phyloP scores from a whole-genome alignment of 2,797 vertebrate genomes.

The Siniperca obscura region DNA sequence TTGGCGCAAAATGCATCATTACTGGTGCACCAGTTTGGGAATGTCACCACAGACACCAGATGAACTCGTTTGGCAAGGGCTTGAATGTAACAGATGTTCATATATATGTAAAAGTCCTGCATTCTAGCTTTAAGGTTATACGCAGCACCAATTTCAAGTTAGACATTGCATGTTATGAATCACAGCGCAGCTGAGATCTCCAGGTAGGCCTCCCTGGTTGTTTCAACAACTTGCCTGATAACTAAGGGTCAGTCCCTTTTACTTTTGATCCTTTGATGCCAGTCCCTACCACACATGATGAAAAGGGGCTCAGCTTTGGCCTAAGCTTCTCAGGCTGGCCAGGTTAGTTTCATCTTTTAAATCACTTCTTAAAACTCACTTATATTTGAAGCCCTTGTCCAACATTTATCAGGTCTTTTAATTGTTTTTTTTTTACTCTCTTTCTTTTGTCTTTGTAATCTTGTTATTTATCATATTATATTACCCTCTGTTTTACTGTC shows the following conservation, averaged over 20 bases:
- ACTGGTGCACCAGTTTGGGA: no score
- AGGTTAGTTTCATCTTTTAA: neutral
- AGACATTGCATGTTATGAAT: neutral
- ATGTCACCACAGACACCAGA: no score
- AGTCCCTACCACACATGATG: neutral
- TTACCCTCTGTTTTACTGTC: neutral
- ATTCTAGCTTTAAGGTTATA: neutral
- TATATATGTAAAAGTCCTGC: no score
- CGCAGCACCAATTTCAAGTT: neutral
- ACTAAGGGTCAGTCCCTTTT: neutral
- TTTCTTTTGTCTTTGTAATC: neutral
- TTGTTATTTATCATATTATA: slow-evolving; percentile 3
- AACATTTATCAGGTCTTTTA: neutral
- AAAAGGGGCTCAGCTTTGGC: neutral
- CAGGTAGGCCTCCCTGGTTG: neutral
- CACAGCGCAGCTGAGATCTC: neutral
- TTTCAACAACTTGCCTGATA: neutral
- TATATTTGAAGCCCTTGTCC: neutral
- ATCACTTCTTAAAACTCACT: neutral
- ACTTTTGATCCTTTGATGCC: neutral
- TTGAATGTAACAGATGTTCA: no score
- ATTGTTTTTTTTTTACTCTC: neutral
- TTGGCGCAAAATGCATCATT: no score
- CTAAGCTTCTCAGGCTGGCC: neutral
- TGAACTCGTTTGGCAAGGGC: no score